Conservation (phyloP, 2,113 vertebrate genomes). For the Hymenochirus boettgeri region DNA sequence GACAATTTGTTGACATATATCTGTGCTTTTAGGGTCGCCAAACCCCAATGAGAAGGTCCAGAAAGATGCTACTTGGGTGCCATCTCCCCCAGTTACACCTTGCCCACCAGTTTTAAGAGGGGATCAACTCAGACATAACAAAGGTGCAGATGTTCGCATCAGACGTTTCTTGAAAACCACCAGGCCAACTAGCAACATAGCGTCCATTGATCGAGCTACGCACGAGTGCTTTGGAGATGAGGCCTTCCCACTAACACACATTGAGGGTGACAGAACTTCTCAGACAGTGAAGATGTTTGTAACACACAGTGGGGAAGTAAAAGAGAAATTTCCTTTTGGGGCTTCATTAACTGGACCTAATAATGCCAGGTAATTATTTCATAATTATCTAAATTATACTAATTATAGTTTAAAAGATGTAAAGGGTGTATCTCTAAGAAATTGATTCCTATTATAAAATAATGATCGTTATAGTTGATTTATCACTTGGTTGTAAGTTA, state of each 20-base stretch:
- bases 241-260: neutral
- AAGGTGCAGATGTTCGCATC: conserved; percentile 23
- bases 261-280: conserved; percentile 1
- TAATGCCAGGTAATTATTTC: conserved; percentile 1
- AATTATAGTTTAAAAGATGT: too few species aligned
- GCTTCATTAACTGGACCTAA: neutral
- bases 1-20: too few species aligned
- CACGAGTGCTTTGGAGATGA: conserved; percentile 19
- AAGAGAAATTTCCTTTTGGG: neutral
- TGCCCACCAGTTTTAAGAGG: conserved; percentile 4
- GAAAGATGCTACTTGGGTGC: conserved; percentile 1
- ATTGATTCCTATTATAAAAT: too few species aligned
- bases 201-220: neutral
- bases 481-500: too few species aligned
- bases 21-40: conserved; percentile 28
- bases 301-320: neutral
- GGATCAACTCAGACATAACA: neutral
- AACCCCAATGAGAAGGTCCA: conserved; percentile 3
- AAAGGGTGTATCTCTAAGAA: too few species aligned
- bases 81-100: conserved; percentile 30
- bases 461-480: too few species aligned
- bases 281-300: neutral
- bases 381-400: too few species aligned
- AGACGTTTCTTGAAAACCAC: conserved; percentile 1
- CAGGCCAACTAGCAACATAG: neutral